phyloP scores from a whole-genome alignment of 1,140 invertebrate genomes.

The Aporrectodea caliginosa region DNA sequence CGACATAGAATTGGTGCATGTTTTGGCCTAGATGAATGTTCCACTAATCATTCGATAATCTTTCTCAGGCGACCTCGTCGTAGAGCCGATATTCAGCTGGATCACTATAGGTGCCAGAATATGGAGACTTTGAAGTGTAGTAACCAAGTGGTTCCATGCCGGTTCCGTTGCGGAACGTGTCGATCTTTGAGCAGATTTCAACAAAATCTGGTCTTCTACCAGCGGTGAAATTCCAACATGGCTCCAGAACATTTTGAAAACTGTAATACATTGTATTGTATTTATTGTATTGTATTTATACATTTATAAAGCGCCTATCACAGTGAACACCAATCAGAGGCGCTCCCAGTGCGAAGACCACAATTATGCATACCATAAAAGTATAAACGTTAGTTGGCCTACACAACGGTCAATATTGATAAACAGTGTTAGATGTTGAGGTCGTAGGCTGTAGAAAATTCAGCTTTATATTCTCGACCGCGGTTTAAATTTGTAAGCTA shows the following conservation, averaged over 20 bases:
- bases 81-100: not conserved
- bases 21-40: no score
- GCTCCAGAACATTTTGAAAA: not conserved
- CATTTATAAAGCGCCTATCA: not conserved
- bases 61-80: not conserved
- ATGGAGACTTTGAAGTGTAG: not conserved
- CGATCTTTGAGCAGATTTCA: not conserved
- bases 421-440: not conserved
- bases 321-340: no score
- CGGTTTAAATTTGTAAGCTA: no score
- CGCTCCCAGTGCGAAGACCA: no score
- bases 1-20: no score
- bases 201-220: not conserved
- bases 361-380: no score
- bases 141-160: not conserved
- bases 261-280: not conserved
- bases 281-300: not conserved
- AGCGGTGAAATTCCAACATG: not conserved
- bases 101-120: not conserved
- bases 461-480: no score
- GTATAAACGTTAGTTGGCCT: no score
- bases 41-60: no score
- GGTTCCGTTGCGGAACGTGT: not conserved
- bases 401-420: not conserved
- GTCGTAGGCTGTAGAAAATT: no score